Percentiles rank a stretch among this genome's conserved stretches.
These are phyloP conservation scores for Drosophila austrosaltans DNA, from an alignment of 2,888 invertebrate species.

Conservation along the genomic window DNA sequence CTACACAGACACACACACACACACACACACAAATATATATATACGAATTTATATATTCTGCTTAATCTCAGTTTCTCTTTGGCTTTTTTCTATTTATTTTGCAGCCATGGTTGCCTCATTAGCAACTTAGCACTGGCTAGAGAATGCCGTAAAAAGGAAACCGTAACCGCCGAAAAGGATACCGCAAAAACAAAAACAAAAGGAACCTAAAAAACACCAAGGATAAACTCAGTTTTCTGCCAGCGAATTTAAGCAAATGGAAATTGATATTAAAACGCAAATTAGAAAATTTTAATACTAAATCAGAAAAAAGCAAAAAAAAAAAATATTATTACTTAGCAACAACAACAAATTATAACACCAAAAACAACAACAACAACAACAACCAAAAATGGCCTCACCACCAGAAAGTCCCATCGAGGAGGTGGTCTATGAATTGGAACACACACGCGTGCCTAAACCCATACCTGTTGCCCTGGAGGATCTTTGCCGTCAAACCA, in stretches of 20 bases:
- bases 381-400: constrained; percentile 87
- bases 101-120: constrained; percentile 67
- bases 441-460: constrained; percentile 90
- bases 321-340: constrained; percentile 8
- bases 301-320: constrained; percentile 25
- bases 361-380: constrained; percentile 28
- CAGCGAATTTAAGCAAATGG: constrained; percentile 44
- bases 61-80: constrained; percentile 22
- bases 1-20: neutral
- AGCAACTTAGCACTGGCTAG: constrained; percentile 57
- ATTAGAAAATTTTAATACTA: constrained; percentile 27
- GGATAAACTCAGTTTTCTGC: constrained; percentile 15
- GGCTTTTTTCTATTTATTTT: constrained; percentile 39
- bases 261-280: constrained; percentile 46
- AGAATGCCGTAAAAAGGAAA: constrained; percentile 37
- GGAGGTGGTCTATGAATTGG: constrained; percentile 93
- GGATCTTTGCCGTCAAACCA: constrained; percentile 95
- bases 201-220: constrained; percentile 24
- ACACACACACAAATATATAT: neutral
- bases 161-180: constrained; percentile 35
- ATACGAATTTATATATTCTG: constrained; percentile 48
- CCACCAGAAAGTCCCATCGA: constrained; percentile 94
- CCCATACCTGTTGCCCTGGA: constrained; percentile 94
- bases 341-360: constrained; percentile 17
- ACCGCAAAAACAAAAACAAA: constrained; percentile 35